Base-by-base conservation (phyloP, 2,113 vertebrate species). In the Ramphastos sulfuratus region DNA sequence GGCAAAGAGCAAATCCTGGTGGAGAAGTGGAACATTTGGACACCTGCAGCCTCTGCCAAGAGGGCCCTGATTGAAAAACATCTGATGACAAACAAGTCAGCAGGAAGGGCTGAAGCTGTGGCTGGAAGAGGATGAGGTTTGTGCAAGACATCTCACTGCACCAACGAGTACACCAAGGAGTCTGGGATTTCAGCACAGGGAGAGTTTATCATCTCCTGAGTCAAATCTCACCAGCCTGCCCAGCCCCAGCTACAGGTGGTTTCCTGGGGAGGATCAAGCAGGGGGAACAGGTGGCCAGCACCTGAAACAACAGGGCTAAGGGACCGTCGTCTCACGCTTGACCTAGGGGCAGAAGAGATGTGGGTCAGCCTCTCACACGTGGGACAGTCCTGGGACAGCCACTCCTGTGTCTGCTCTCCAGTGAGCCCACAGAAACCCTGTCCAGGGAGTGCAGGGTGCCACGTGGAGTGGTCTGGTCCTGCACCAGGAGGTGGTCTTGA, bases 51-150 rank as follows among this genome's bases (percentile, higher is more conserved):
- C 55, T 67, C 31, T 67, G 64, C 30, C 2, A 10, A 71, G 67
- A 71, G 52, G 46, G n/a, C 78, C 82, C 7, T 0, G 3, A 28
- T 55, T 21, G 12, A 75, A 91, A 87, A 67, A 17, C 33, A 48
- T 64, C 60, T 83, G 72, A 73, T 64, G 90, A 71, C 69, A 82
- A 73, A 67, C 72, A 52, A 91, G 37, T 76, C 60, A 83, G 42
- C 82, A 85, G 69, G 60, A 91, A 90, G 52, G 52, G 35, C 42
- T 64, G 69, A 81, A 92, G 69, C 52, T 83, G 33, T 72, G 80
- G 11, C 92, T 94, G 76, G 90, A 93, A 88, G 72, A 46, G 60
- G 76, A 83, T 31, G 85, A 92, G 54, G 52, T 83, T 93, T 93
- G 61, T 87, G 46, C 61, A 78, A 88, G 91, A 56, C 19, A 37